Conservation (phyloP, 2,113 vertebrate genomes). For the Grantiella picta region DNA sequence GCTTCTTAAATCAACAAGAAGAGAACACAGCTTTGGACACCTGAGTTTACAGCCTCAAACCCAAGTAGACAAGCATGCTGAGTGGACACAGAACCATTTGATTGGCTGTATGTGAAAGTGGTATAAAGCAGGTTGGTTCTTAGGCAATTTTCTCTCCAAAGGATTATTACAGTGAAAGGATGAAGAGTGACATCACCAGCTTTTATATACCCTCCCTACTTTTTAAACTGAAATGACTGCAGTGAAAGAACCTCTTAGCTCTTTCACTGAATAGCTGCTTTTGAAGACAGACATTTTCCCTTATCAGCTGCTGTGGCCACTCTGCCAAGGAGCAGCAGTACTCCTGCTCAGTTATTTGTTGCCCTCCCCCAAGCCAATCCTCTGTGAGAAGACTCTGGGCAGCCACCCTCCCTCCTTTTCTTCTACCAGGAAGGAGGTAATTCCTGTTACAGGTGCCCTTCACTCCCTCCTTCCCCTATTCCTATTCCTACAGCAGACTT, state of each 20-base stretch:
- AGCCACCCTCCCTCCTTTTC: background rate
- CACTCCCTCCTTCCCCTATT: background rate
- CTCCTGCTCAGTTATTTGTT: background rate
- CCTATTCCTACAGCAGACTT: background rate
- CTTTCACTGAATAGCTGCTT: background rate
- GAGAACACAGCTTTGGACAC: background rate
- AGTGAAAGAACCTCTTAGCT: background rate
- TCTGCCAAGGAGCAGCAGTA: background rate
- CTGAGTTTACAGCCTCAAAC: background rate
- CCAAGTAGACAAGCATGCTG: background rate
- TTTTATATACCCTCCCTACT: background rate
- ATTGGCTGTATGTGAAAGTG: background rate
- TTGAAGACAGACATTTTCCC: background rate
- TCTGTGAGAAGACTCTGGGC: background rate
- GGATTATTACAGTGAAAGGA: background rate
- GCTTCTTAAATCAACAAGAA: background rate
- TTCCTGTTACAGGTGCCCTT: background rate
- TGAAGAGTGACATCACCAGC: background rate
- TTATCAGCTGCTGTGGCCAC: background rate
- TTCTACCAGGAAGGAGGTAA: background rate
- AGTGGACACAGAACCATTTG: background rate
- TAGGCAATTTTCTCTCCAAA: background rate
- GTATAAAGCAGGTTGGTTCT: background rate
- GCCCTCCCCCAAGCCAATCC: background rate
- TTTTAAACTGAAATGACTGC: background rate